phyloP scores from a whole-genome alignment of 2,113 vertebrate genomes.

The Gavialis gangeticus region DNA sequence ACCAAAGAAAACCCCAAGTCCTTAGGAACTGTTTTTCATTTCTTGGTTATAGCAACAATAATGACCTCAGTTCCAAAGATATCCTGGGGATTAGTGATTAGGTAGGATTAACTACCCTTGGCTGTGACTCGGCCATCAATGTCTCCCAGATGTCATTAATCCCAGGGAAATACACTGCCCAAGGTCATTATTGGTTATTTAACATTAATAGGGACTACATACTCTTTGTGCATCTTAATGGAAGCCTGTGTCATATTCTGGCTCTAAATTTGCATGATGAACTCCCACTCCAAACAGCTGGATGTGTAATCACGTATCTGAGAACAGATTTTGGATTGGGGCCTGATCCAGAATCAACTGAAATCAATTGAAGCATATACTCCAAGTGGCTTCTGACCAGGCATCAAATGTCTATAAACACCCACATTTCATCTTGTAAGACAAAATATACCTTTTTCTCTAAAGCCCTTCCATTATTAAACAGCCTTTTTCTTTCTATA shows the following conservation, averaged over 20 bases:
- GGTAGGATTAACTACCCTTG: constrained; percentile 26
- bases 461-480: background rate
- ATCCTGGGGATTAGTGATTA: constrained; percentile 38
- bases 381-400: constrained; percentile 30
- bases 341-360: constrained; percentile 2
- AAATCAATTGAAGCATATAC: background rate
- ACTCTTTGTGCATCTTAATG: background rate
- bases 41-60: background rate
- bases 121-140: background rate
- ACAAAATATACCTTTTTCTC: background rate
- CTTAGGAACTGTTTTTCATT: background rate
- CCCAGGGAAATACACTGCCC: background rate
- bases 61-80: constrained; percentile 1
- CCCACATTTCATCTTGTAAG: constrained; percentile 7
- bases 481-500: background rate
- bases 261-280: background rate
- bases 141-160: constrained; percentile 29
- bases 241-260: background rate
- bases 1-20: accelerated
- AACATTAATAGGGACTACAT: background rate
- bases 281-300: constrained; percentile 12
- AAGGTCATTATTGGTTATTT: constrained; percentile 33
- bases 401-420: constrained; percentile 26
- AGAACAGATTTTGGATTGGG: background rate
- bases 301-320: background rate